phyloP scores from a whole-genome alignment of 2,797 vertebrate species.

The Loris lydekkerianus region DNA sequence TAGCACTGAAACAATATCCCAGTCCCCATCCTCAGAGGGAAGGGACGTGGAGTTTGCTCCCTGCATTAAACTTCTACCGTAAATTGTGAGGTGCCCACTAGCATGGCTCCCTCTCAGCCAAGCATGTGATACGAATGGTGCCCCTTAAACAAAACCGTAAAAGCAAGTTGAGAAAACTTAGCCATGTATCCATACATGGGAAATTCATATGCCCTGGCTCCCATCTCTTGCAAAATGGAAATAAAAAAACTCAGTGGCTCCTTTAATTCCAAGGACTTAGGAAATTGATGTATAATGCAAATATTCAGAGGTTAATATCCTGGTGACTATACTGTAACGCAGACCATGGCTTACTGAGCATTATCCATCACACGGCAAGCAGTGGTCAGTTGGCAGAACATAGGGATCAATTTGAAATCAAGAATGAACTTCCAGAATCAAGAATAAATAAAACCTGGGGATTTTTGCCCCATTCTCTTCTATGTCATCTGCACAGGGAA shows the following conservation, averaged over 20 bases:
- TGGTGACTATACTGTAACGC: conserved; percentile 80
- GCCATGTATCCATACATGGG: accelerated
- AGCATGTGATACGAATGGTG: conserved; percentile 55
- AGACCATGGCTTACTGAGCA: conserved; percentile 59
- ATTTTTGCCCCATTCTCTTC: background rate
- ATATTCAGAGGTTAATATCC: conserved; percentile 86
- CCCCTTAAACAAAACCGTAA: conserved; percentile 67
- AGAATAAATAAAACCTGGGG: background rate
- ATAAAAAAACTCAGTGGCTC: conserved; percentile 69
- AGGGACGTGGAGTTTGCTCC: conserved; percentile 77
- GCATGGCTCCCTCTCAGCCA: conserved; percentile 78
- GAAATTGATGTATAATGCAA: conserved; percentile 88
- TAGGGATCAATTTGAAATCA: background rate
- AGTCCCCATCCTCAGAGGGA: conserved; percentile 69
- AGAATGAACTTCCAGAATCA: background rate
- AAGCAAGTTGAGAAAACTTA: conserved; percentile 66
- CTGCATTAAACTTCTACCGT: conserved; percentile 75
- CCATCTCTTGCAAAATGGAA: conserved; percentile 78
- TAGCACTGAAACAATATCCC: conserved; percentile 79
- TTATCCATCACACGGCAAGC: conserved; percentile 20
- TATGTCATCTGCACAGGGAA: background rate
- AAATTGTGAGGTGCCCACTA: conserved; percentile 82
- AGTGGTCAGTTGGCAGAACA: background rate
- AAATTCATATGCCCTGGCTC: conserved; percentile 63
- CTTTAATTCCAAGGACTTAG: conserved; percentile 81